Conservation (phyloP, 2,888 invertebrate genomes). For the Piscicola geometra region DNA sequence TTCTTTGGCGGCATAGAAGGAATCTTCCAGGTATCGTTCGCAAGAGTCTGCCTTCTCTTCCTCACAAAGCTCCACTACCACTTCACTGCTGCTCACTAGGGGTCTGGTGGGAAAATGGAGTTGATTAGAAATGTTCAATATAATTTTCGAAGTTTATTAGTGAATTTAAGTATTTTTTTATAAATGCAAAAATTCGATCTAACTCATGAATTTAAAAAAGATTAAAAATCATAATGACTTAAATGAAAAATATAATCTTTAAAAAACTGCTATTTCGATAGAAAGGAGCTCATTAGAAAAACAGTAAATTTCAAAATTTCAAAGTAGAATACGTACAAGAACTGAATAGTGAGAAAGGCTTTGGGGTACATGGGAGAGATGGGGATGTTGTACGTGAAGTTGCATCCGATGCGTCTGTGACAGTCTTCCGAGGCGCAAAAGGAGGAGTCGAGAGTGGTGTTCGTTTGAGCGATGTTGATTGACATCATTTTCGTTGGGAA, state of each 20-base stretch:
- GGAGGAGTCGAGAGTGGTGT: slow-evolving; percentile 37
- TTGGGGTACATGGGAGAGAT: slow-evolving; percentile 39
- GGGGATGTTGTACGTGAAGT: slow-evolving; percentile 41
- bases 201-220: no score
- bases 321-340: slow-evolving; percentile 38
- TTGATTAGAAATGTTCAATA: not conserved
- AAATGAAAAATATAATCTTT: no score
- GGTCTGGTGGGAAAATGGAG: slow-evolving; percentile 20
- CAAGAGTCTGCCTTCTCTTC: slow-evolving; percentile 21
- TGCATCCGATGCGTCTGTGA: slow-evolving; percentile 37
- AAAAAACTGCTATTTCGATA: no score
- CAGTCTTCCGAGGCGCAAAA: slow-evolving; percentile 41
- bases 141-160: not conserved
- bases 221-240: no score
- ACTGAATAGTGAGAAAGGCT: slow-evolving; percentile 39
- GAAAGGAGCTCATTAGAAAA: no score
- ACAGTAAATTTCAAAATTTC: no score
- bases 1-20: slow-evolving; percentile 15
- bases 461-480: slow-evolving; percentile 37
- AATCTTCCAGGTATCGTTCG: slow-evolving; percentile 7
- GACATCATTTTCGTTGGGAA: slow-evolving; percentile 9
- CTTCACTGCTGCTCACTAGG: slow-evolving; percentile 17
- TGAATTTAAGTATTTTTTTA: no score
- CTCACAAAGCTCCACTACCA: slow-evolving; percentile 35
- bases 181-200: no score